Percentiles rank a stretch among this genome's conserved stretches.
These are phyloP conservation scores for Entomobrya proxima DNA, from an alignment of 2,888 invertebrate species.

Conservation along the genomic window DNA sequence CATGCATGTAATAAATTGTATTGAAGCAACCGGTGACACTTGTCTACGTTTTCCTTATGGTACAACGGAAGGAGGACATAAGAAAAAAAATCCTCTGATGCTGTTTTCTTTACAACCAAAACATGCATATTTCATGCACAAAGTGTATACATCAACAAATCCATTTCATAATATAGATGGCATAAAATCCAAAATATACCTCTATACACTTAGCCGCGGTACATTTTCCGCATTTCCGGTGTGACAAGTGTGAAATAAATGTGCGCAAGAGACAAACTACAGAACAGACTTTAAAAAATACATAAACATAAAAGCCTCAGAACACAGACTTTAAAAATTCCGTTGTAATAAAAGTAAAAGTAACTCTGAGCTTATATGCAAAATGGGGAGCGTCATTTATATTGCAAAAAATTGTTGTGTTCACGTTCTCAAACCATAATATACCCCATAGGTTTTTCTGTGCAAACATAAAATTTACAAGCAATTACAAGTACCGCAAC, in stretches of 20 bases:
- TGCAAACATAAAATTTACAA: too few species aligned
- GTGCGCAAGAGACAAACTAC: not conserved
- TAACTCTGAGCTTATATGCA: not conserved
- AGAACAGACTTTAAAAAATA: not conserved
- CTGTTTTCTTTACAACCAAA: not conserved
- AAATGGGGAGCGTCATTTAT: not conserved
- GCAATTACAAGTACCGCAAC: too few species aligned
- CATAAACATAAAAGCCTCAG: not conserved
- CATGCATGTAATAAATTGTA: not conserved
- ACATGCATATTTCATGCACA: constrained; percentile 1
- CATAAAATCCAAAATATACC: not conserved
- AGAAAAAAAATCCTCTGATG: not conserved
- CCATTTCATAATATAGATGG: not conserved
- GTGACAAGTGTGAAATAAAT: not conserved
- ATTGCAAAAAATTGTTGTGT: too few species aligned
- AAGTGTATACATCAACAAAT: not conserved
- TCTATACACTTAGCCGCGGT: not conserved
- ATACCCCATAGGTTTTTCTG: too few species aligned
- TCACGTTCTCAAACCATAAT: too few species aligned
- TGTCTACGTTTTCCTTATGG: not conserved
- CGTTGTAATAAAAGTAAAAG: not conserved
- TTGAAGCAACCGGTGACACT: not conserved
- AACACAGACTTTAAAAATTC: too few species aligned
- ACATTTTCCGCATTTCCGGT: constrained; percentile 16
- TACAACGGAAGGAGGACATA: not conserved